Base-by-base conservation (phyloP, 1,140 invertebrate species). In the Brachionus angularis region DNA sequence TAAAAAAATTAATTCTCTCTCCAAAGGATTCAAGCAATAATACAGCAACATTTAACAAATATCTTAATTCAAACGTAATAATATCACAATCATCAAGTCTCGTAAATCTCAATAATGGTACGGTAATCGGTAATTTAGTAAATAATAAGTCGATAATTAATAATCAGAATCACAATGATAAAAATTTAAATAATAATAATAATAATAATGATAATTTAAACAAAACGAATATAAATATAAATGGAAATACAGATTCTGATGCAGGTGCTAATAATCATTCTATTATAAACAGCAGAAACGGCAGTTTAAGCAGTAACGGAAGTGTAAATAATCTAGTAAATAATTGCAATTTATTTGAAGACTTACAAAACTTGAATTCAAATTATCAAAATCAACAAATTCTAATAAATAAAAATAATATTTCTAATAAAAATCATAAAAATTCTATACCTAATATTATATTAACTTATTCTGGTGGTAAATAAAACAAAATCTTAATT, bases 401-500 rank as follows among this genome's bases (percentile, higher is more conserved):
- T 23, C 12, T 34, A 39, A 23, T 18, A 10, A 23, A 14, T 25
- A 39, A 21, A 23, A 58, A 52, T 52, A 29, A 36, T 39, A 3
- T 23, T 39, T 3, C 25, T 1, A 58, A 42, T 39, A 58, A 58
- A 42, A 58, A 58, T 58, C 62, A 67, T 23, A 67, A 67, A 36
- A 67, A 47, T 33, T 67, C 62, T 12, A 67, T 67, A 27, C 62
- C 62, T 34, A 50, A 67, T 25, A 67, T 67, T 10, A 67, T 67
- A 47, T 67, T 67, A 31, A 67, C 62, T 10, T 47, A 12, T 50
- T 33, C 62, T 23, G 4, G 33, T 27, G 62, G 62, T 47, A 29
- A 44, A n/a, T 5, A 14, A 7, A n/a, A n/a, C n/a, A 55, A 16
- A 55, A 55, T 34, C 33, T 53, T 47, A 1, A 0, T 61, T 34